Conservation (phyloP, 2,113 vertebrate genomes). For the Muntiacus reevesi region DNA sequence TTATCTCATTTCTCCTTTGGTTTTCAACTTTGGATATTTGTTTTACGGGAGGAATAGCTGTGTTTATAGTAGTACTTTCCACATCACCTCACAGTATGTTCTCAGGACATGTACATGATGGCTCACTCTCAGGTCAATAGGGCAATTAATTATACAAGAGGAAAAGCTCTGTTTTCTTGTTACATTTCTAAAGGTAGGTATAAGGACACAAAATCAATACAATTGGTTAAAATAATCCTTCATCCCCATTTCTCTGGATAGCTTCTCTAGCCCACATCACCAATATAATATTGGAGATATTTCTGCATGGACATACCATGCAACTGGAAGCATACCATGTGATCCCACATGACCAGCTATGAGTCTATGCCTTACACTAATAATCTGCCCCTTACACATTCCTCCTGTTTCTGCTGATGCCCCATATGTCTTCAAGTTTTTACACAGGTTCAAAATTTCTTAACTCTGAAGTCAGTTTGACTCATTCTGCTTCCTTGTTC, state of each 20-base stretch:
- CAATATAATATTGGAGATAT: neutral
- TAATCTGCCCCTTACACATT: neutral
- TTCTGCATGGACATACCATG: neutral
- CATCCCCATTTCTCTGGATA: neutral
- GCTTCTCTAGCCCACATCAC: neutral
- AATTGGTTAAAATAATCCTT: neutral
- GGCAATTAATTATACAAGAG: neutral
- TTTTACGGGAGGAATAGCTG: neutral
- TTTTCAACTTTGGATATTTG: neutral
- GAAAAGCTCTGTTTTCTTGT: conserved; percentile 3
- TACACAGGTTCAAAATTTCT: neutral
- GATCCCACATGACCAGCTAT: neutral
- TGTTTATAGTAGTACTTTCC: neutral
- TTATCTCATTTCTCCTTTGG: neutral
- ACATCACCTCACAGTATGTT: neutral
- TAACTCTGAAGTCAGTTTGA: neutral
- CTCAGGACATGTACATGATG: neutral
- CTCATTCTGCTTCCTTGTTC: neutral
- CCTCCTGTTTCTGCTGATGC: neutral
- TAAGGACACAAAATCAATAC: neutral
- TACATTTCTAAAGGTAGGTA: neutral
- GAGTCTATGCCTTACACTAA: neutral
- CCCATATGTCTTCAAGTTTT: neutral
- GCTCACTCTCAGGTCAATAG: neutral
- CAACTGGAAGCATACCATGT: neutral